Evolutionary conservation across 2,113 vertebrate species (phyloP).

Genomic region (Diphyllodes magnificus): DNA sequence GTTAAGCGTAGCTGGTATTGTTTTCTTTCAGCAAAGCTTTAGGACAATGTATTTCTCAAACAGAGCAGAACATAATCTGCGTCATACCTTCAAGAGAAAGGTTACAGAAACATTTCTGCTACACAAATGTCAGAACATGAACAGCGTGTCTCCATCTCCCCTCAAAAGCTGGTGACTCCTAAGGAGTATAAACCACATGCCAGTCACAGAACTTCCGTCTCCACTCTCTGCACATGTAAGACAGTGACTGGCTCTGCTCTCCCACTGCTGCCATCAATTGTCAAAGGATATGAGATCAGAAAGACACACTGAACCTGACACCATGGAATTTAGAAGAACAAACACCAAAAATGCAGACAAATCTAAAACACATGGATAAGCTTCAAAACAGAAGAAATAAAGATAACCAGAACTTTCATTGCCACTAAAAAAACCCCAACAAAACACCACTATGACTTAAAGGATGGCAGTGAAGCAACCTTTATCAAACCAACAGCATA

Average conservation of each 20-base stretch:
- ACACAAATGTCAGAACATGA: background rate
- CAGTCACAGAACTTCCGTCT: background rate
- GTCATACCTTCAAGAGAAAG: background rate
- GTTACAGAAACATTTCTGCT: slow-evolving; percentile 1
- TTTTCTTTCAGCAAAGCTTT: slow-evolving; percentile 10
- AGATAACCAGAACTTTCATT: background rate
- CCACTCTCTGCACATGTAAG: background rate
- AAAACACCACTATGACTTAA: background rate
- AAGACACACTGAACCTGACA: background rate
- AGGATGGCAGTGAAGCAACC: background rate
- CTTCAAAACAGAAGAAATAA: background rate
- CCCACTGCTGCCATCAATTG: background rate
- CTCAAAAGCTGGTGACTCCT: background rate
- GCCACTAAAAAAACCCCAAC: background rate
- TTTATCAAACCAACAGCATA: background rate
- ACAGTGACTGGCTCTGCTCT: background rate
- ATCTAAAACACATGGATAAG: background rate
- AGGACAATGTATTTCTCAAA: slow-evolving; percentile 16
- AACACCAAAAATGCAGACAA: background rate
- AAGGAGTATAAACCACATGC: background rate
- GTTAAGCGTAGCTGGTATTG: slow-evolving; percentile 18
- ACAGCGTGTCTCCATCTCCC: background rate
- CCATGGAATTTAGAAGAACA: background rate
- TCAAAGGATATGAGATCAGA: background rate
- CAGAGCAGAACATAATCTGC: background rate